Evolutionary conservation across 92 coral and sea anemone genomes (phyloP).

Genomic region (Paragorgia papillata): DNA sequence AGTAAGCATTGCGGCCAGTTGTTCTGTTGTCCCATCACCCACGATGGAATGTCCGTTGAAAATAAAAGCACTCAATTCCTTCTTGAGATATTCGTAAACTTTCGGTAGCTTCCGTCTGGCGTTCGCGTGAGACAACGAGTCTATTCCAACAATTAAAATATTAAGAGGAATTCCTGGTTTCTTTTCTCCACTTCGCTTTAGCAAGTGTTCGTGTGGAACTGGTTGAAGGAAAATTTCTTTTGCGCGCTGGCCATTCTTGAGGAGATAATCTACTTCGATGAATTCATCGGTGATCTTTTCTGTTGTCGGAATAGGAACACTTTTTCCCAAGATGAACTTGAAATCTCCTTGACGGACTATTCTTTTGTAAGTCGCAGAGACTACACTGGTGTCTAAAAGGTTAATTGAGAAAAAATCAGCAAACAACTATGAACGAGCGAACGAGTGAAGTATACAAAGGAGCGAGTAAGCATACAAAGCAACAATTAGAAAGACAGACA

Average conservation of each 20-base stretch:
- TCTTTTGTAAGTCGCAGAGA: conserved; percentile 19
- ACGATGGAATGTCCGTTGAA: conserved; percentile 36
- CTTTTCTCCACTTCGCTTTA: not conserved
- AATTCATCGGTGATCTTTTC: conserved; percentile 28
- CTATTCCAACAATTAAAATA: conserved; percentile 22
- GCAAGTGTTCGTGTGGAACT: not conserved
- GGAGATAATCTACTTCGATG: not conserved
- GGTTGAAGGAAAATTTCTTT: not conserved
- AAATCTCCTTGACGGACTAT: conserved; percentile 53
- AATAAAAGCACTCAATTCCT: conserved; percentile 20
- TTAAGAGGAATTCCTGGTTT: conserved; percentile 29
- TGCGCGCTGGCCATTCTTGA: not conserved
- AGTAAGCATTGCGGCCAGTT: conserved; percentile 41
- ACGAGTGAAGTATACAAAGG: not conserved
- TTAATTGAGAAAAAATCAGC: too few relatives aligned
- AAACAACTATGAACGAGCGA: not conserved
- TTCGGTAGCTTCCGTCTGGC: conserved; percentile 23
- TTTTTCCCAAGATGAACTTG: conserved; percentile 3
- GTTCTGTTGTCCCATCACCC: conserved; percentile 40
- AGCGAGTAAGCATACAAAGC: not conserved
- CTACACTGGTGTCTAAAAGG: not conserved
- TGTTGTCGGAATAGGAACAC: not conserved
- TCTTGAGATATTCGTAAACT: conserved; percentile 22
- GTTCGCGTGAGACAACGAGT: conserved; percentile 35
- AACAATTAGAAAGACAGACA: too few relatives aligned